Conservation (phyloP, 2,113 vertebrate species). For the Hoplias malabaricus region DNA sequence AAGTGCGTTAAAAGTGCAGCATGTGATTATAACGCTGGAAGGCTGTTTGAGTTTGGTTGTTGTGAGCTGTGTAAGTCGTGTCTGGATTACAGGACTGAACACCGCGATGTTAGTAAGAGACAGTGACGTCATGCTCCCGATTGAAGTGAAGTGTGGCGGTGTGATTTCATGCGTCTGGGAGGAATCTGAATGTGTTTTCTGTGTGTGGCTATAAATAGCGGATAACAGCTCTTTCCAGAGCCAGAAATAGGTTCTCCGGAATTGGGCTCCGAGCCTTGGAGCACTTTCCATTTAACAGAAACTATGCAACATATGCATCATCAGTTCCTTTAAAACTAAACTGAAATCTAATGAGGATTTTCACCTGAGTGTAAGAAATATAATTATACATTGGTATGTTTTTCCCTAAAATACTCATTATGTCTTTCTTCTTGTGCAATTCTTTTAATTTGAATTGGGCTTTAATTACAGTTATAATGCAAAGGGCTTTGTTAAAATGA, state of each 20-base stretch:
- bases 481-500: too few species aligned
- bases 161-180: slow-evolving; percentile 55
- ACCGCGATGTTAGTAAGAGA: background rate
- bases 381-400: too few species aligned
- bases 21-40: background rate
- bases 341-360: slow-evolving; percentile 4
- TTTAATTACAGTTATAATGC: too few species aligned
- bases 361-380: background rate
- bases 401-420: too few species aligned
- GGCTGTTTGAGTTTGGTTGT: background rate
- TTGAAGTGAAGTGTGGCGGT: slow-evolving; percentile 43
- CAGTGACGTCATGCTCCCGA: slow-evolving; percentile 31
- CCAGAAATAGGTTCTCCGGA: slow-evolving; percentile 46
- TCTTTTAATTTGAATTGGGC: too few species aligned
- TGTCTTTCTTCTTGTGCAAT: too few species aligned
- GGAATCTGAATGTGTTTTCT: slow-evolving; percentile 51
- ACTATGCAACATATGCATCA: slow-evolving; percentile 31
- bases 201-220: slow-evolving; percentile 51
- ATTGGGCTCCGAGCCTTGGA: slow-evolving; percentile 42
- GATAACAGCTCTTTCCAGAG: slow-evolving; percentile 48
- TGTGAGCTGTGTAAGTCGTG: slow-evolving; percentile 10
- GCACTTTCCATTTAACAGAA: slow-evolving; percentile 44
- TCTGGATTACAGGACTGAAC: slow-evolving; percentile 13
- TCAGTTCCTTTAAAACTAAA: background rate
- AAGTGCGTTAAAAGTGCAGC: background rate